phyloP scores from a whole-genome alignment of 2,888 invertebrate species.

The Hipparchia sbordonii region DNA sequence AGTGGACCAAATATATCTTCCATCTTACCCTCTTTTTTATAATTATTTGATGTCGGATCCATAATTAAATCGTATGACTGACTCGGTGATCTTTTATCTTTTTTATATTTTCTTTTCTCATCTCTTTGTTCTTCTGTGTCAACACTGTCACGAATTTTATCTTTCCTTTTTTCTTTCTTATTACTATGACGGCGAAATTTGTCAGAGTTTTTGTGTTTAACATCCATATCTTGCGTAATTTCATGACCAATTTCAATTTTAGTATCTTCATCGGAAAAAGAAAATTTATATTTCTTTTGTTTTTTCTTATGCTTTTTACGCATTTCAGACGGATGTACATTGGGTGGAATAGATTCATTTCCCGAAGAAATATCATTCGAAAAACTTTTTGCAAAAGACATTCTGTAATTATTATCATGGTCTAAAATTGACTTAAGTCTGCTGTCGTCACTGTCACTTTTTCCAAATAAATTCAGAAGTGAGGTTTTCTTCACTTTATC shows the following conservation, averaged over 20 bases:
- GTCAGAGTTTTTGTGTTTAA: slow-evolving; percentile 73
- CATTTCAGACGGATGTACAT: slow-evolving; percentile 74
- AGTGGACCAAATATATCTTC: slow-evolving; percentile 94
- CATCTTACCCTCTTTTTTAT: slow-evolving; percentile 90
- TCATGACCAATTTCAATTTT: slow-evolving; percentile 67
- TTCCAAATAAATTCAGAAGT: slow-evolving; percentile 71
- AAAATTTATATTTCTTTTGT: slow-evolving; percentile 89
- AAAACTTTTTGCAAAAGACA: slow-evolving; percentile 57
- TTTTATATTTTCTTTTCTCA: slow-evolving; percentile 84
- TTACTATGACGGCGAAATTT: slow-evolving; percentile 78
- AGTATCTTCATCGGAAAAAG: slow-evolving; percentile 82
- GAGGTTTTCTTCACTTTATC: slow-evolving; percentile 68
- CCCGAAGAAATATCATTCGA: slow-evolving; percentile 76
- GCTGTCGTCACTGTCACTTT: slow-evolving; percentile 75
- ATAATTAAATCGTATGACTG: slow-evolving; percentile 54
- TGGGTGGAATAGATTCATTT: slow-evolving; percentile 69
- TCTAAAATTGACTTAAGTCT: slow-evolving; percentile 67
- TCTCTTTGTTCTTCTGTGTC: slow-evolving; percentile 73
- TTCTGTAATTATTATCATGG: slow-evolving; percentile 64
- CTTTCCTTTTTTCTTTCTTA: slow-evolving; percentile 85
- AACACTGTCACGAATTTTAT: slow-evolving; percentile 80
- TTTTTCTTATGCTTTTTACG: slow-evolving; percentile 93
- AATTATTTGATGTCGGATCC: slow-evolving; percentile 57
- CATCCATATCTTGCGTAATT: slow-evolving; percentile 52
- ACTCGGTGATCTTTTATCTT: slow-evolving; percentile 73